Percentiles rank a stretch among this genome's conserved stretches.
phyloP scores from a whole-genome alignment of 37 sponge, comb jelly and placozoan species.

The Beroe ovata region DNA sequence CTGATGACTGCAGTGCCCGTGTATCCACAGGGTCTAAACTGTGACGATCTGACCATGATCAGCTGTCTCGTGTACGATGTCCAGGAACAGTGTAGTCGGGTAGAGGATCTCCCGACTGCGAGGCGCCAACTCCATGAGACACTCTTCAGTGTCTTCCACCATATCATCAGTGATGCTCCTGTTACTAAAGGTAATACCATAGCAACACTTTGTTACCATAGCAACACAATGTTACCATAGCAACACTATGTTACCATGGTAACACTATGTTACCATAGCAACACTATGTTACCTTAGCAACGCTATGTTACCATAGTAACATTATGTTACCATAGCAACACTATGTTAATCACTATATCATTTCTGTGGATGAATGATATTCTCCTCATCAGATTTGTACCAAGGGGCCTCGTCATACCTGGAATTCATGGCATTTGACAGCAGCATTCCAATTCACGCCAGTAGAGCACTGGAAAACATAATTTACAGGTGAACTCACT shows the following conservation, averaged over 20 bases:
- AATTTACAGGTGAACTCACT: conserved; percentile 56
- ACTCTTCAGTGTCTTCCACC: conserved; percentile 54
- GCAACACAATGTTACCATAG: too few species aligned
- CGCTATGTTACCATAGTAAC: too few species aligned
- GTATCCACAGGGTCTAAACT: conserved; percentile 46
- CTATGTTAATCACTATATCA: too few species aligned
- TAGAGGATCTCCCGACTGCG: background rate
- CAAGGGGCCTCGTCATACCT: conserved; percentile 33
- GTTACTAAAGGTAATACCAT: conserved; percentile 67
- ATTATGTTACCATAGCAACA: too few species aligned
- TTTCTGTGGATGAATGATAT: too few species aligned
- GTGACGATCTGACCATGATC: conserved; percentile 33
- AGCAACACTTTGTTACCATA: too few species aligned
- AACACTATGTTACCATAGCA: too few species aligned
- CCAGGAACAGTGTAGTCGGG: conserved; percentile 8
- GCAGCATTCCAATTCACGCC: conserved; percentile 49
- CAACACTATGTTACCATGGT: too few species aligned
- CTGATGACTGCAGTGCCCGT: too few species aligned
- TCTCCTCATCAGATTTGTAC: conserved; percentile 52
- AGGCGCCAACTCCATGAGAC: conserved; percentile 21
- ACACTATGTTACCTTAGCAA: too few species aligned
- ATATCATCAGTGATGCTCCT: conserved; percentile 59
- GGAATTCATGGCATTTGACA: conserved; percentile 60
- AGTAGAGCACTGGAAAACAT: conserved; percentile 62
- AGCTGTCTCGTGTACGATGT: conserved; percentile 46